Conservation (phyloP, 2,888 invertebrate genomes). For the Drosophila maculinotata region DNA sequence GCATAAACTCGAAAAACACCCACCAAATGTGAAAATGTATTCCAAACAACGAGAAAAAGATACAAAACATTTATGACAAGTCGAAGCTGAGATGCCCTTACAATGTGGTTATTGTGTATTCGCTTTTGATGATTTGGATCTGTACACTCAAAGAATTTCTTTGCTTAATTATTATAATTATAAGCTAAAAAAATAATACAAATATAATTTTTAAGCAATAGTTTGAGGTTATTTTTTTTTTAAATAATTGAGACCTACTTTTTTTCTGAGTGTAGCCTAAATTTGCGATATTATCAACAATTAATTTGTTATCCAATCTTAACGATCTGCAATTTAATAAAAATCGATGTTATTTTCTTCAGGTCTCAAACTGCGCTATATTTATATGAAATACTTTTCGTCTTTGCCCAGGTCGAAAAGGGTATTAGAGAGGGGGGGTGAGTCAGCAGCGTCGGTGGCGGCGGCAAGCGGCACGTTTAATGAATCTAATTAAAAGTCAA, state of each 20-base stretch:
- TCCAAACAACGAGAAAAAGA: conserved; percentile 43
- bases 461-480: conserved; percentile 76
- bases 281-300: background rate
- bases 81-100: conserved; percentile 30
- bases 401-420: background rate
- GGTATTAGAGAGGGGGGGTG: conserved; percentile 10
- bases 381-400: background rate
- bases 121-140: too few relatives aligned
- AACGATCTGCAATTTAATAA: background rate
- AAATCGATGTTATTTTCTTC: background rate
- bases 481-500: conserved; percentile 83
- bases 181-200: too few relatives aligned
- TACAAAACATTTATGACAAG: background rate
- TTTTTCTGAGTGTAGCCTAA: background rate
- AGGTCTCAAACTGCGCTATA: background rate
- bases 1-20: conserved; percentile 67
- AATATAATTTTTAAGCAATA: too few relatives aligned
- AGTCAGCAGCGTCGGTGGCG: conserved; percentile 19
- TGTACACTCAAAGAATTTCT: too few relatives aligned
- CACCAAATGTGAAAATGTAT: conserved; percentile 67
- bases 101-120: background rate
- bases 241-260: background rate
- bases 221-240: too few relatives aligned
- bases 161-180: background rate
- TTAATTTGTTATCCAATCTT: background rate